Conservation (phyloP, 2,888 invertebrate species). For the Gymnosoma rotundatum region DNA sequence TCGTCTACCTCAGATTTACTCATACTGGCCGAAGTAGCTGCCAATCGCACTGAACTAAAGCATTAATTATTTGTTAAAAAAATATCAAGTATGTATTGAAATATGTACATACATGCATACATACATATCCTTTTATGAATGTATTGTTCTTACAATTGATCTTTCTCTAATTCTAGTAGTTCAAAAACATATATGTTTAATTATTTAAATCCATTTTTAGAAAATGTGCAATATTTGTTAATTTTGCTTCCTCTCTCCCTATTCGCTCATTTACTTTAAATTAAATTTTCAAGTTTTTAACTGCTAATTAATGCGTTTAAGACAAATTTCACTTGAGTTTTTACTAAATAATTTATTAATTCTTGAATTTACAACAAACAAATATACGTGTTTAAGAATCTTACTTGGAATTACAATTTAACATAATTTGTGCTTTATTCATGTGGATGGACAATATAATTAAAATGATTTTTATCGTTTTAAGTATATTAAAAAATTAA, state of each 20-base stretch:
- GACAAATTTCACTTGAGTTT: neutral
- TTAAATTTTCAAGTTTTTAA: neutral
- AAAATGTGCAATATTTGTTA: slow-evolving; percentile 61
- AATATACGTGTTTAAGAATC: no score
- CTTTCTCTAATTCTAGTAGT: slow-evolving; percentile 48
- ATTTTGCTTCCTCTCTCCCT: neutral
- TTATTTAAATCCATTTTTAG: slow-evolving; percentile 20
- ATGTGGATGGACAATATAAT: no score
- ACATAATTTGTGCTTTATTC: no score
- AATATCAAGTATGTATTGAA: slow-evolving; percentile 17
- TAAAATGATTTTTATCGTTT: no score
- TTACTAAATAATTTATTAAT: neutral
- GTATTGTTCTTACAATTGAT: slow-evolving; percentile 27
- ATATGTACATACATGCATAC: neutral
- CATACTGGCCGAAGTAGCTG: slow-evolving; percentile 82
- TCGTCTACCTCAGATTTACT: slow-evolving; percentile 81
- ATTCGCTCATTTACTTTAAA: neutral
- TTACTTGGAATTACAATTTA: no score
- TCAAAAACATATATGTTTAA: slow-evolving; percentile 24
- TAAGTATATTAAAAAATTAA: no score
- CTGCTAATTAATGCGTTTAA: neutral
- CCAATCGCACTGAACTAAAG: slow-evolving; percentile 80
- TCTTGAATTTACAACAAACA: no score
- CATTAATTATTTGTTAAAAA: slow-evolving; percentile 70
- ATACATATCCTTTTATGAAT: neutral